Percentiles rank a stretch among this genome's conserved stretches.
These are phyloP conservation scores for Panagrolaimus sp. DNA, from an alignment of 1,140 invertebrate species.

Conservation along the genomic window DNA sequence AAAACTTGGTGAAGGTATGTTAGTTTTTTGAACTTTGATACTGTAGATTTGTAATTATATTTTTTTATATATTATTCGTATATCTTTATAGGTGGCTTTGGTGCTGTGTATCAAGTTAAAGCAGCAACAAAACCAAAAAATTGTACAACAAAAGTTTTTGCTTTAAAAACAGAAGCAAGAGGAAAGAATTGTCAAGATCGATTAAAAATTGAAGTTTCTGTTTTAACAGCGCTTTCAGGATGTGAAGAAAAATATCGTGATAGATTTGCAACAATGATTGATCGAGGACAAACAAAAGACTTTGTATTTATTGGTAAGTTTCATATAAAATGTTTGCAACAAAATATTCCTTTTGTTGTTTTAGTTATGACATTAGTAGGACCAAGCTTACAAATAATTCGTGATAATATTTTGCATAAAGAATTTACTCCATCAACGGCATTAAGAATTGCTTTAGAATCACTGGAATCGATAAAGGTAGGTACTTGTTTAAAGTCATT, in stretches of 20 bases:
- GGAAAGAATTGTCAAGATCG: neutral
- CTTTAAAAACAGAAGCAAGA: neutral
- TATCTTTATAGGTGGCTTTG: neutral
- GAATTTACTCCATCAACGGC: conserved; percentile 3
- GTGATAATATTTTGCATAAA: neutral
- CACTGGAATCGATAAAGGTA: neutral
- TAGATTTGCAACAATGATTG: neutral
- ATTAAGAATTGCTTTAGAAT: neutral
- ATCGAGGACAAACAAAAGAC: neutral
- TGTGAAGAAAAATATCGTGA: neutral
- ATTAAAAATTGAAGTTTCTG: neutral
- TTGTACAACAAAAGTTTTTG: neutral
- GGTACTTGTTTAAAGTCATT: too few relatives aligned
- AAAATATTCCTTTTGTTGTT: too few relatives aligned
- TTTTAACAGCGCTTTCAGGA: neutral
- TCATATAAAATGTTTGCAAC: too few relatives aligned
- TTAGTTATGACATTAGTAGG: neutral
- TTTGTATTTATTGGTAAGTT: neutral
- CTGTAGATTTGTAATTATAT: too few relatives aligned
- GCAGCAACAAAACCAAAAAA: neutral
- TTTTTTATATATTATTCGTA: neutral
- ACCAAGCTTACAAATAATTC: neutral
- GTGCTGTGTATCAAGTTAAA: conserved; percentile 2
- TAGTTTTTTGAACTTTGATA: too few relatives aligned
- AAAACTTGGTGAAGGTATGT: conserved; percentile 1